Evolutionary conservation across 2,888 invertebrate species (phyloP).

Genomic region (Agonum fuliginosum): DNA sequence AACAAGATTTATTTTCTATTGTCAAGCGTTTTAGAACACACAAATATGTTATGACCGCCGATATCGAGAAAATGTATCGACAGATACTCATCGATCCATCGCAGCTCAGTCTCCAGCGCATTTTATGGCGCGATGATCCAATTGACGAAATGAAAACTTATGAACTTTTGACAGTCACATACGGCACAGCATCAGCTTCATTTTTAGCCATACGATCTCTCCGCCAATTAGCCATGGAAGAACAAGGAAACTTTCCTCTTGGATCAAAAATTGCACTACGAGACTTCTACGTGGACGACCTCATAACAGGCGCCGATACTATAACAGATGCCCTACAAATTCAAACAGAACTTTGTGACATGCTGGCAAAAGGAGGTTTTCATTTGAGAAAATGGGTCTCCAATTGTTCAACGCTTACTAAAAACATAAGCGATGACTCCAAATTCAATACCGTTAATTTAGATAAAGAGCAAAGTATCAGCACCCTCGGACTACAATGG

Average conservation of each 20-base stretch:
- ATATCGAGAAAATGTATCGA: conserved; percentile 7
- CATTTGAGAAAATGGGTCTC: conserved; percentile 5
- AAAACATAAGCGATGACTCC: too few species aligned
- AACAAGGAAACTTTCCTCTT: neutral
- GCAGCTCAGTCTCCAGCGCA: neutral
- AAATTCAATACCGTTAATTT: neutral
- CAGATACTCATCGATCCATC: conserved; percentile 12
- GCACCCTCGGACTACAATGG: conserved; percentile 18
- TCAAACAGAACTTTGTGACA: conserved; percentile 1
- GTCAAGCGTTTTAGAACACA: conserved; percentile 18
- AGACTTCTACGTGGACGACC: conserved; percentile 35
- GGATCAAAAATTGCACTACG: conserved; percentile 7
- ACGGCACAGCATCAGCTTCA: conserved; percentile 61
- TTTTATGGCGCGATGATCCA: conserved; percentile 14
- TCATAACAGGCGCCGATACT: neutral
- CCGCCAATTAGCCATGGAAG: neutral
- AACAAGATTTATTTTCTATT: conserved; percentile 30
- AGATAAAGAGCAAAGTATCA: conserved; percentile 16
- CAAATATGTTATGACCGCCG: conserved; percentile 4
- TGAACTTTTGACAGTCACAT: conserved; percentile 60
- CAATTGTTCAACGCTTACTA: too few species aligned
- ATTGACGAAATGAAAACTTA: conserved; percentile 13
- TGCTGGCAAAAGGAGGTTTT: conserved; percentile 22
- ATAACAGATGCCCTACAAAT: neutral
- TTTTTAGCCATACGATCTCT: conserved; percentile 60